Evolutionary conservation across 2,797 vertebrate species (phyloP).

Genomic region (Sorex maritimensis): DNA sequence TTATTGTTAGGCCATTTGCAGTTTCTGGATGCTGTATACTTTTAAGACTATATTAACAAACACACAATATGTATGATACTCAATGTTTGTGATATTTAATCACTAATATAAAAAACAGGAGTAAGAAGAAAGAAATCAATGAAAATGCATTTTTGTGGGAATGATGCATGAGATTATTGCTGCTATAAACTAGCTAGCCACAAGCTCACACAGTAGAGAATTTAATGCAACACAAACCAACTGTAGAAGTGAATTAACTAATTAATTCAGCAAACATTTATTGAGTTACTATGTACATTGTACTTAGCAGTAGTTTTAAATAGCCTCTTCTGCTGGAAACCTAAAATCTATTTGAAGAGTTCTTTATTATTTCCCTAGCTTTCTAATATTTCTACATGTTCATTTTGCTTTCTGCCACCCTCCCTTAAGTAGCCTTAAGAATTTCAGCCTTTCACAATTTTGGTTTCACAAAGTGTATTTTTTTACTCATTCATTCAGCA

Average conservation of each 20-base stretch:
- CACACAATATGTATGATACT: slow-evolving; percentile 57
- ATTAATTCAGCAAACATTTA: slow-evolving; percentile 70
- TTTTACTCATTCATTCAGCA: slow-evolving; percentile 14
- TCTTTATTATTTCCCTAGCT: slow-evolving; percentile 8
- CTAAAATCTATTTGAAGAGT: slow-evolving; percentile 34
- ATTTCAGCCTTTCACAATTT: slow-evolving; percentile 31
- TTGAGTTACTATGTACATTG: slow-evolving; percentile 56
- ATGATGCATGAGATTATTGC: slow-evolving; percentile 66
- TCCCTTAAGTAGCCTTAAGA: slow-evolving; percentile 19
- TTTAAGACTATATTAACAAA: slow-evolving; percentile 56
- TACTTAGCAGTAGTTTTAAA: slow-evolving; percentile 40
- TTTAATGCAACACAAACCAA: slow-evolving; percentile 61
- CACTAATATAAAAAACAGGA: slow-evolving; percentile 64
- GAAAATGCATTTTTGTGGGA: slow-evolving; percentile 66
- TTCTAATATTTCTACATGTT: slow-evolving; percentile 2
- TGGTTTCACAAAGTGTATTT: background rate
- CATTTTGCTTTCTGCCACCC: background rate
- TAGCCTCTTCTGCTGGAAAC: background rate
- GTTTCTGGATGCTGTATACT: slow-evolving; percentile 64
- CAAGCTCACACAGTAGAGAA: background rate
- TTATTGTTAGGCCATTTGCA: slow-evolving; percentile 77
- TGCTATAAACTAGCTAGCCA: slow-evolving; percentile 32
- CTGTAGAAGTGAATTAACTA: slow-evolving; percentile 60
- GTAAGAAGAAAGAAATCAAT: slow-evolving; percentile 75
- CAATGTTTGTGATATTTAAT: slow-evolving; percentile 68